A percentile compares a stretch with the other conserved stretches of the same genome.
Evolutionary conservation across 1,140 invertebrate genomes (phyloP).

Genomic region (Epicauta chinensis): DNA sequence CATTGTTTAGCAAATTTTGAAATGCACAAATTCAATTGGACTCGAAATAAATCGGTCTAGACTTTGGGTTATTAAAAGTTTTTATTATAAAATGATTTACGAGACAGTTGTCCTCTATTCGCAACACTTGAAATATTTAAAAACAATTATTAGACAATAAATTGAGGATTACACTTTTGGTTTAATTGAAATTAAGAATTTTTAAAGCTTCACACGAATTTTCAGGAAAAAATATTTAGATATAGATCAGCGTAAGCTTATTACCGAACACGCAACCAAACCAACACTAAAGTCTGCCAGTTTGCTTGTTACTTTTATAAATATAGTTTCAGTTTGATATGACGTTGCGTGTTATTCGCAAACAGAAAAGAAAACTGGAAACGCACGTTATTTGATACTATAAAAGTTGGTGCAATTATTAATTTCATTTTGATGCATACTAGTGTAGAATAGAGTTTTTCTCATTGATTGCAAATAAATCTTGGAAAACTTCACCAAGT

Average conservation of each 20-base stretch:
- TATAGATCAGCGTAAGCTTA: conserved; percentile 26
- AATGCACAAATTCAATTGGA: background rate
- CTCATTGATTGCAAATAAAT: too few relatives aligned
- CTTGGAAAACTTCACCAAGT: too few relatives aligned
- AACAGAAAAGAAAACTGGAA: background rate
- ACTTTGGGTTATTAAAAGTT: conserved; percentile 16
- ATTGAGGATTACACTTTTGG: too few relatives aligned
- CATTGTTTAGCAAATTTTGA: conserved; percentile 4
- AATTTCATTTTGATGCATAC: conserved; percentile 3
- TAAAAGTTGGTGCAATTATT: background rate
- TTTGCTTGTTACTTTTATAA: conserved; percentile 13
- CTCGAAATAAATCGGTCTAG: conserved; percentile 9
- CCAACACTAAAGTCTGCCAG: conserved; percentile 24
- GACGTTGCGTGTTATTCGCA: conserved; percentile 15
- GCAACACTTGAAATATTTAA: too few relatives aligned
- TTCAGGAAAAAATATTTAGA: too few relatives aligned
- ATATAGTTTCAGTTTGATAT: conserved; percentile 9
- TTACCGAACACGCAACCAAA: conserved; percentile 27
- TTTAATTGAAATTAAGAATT: too few relatives aligned
- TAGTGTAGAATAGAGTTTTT: too few relatives aligned
- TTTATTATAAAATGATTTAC: conserved; percentile 18
- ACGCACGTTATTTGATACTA: conserved; percentile 4
- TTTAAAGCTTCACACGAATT: too few relatives aligned
- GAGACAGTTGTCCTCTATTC: conserved; percentile 12
- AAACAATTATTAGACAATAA: too few relatives aligned